phyloP scores from a whole-genome alignment of 2,113 vertebrate genomes.

The Saccopteryx leptura region DNA sequence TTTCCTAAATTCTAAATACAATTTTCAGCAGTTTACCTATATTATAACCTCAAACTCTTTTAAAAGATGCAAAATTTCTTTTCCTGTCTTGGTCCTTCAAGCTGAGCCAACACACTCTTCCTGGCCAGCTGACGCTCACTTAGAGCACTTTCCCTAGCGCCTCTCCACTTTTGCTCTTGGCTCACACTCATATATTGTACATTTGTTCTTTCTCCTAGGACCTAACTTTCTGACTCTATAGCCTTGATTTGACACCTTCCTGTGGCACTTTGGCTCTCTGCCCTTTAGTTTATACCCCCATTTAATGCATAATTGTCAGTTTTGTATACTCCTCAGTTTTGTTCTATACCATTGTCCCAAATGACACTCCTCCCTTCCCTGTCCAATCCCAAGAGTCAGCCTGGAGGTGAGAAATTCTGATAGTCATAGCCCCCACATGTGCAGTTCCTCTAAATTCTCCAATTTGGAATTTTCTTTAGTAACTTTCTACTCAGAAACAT shows the following conservation, averaged over 20 bases:
- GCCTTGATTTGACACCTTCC: background rate
- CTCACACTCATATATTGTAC: background rate
- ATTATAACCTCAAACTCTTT: background rate
- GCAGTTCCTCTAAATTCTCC: background rate
- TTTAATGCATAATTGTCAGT: background rate
- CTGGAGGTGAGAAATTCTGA: background rate
- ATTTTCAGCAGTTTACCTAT: background rate
- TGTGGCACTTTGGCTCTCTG: background rate
- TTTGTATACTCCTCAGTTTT: background rate
- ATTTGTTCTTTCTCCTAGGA: background rate
- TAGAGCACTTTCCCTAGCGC: background rate
- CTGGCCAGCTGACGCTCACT: background rate
- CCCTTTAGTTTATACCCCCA: background rate
- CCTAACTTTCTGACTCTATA: background rate
- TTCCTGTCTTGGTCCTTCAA: background rate
- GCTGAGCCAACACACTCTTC: background rate
- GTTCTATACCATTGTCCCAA: background rate
- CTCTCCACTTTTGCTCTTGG: background rate
- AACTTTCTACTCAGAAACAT: background rate
- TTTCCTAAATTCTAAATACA: constrained; percentile 6
- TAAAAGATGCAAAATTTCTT: background rate
- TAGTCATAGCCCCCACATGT: background rate
- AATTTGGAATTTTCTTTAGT: background rate
- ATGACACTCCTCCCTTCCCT: background rate
- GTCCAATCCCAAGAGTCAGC: background rate